Percentiles rank a stretch among this genome's conserved stretches.
Conservation (phyloP, 2,888 invertebrate genomes). For the Formica aserva region DNA sequence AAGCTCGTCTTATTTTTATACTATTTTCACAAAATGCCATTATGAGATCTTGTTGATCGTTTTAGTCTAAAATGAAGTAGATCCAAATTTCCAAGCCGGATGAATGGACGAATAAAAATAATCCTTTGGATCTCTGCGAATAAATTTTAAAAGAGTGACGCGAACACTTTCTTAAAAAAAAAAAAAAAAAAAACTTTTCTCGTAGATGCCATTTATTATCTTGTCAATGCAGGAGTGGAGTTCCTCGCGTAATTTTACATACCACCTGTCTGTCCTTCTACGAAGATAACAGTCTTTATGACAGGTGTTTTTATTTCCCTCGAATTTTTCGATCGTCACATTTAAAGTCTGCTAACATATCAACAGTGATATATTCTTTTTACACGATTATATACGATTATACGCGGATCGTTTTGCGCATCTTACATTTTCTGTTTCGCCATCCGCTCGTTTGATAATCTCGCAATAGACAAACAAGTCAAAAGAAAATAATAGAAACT, state of each 20-base stretch:
- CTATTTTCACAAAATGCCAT: background rate
- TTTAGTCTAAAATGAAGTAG: background rate
- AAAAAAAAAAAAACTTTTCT: slow-evolving; percentile 29
- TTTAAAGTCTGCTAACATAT: slow-evolving; percentile 82
- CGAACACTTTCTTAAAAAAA: background rate
- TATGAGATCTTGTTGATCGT: background rate
- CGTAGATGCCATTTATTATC: slow-evolving; percentile 53
- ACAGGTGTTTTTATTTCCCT: slow-evolving; percentile 65
- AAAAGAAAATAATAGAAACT: slow-evolving; percentile 30
- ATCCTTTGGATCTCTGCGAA: background rate
- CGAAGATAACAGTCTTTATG: slow-evolving; percentile 62
- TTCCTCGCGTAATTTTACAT: slow-evolving; percentile 25
- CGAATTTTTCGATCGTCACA: slow-evolving; percentile 69
- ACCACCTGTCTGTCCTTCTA: slow-evolving; percentile 27
- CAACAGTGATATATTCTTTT: slow-evolving; percentile 84
- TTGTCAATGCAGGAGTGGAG: slow-evolving; percentile 26
- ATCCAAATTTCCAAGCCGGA: background rate
- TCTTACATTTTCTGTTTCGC: slow-evolving; percentile 40
- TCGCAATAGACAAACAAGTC: background rate
- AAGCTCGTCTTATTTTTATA: slow-evolving; percentile 15
- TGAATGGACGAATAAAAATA: background rate
- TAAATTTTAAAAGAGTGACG: background rate
- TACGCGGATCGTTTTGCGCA: slow-evolving; percentile 52
- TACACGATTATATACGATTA: slow-evolving; percentile 70
- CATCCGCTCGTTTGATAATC: background rate